Conservation (phyloP, 2,113 vertebrate genomes). For the Epinephelus cyanopodus region DNA sequence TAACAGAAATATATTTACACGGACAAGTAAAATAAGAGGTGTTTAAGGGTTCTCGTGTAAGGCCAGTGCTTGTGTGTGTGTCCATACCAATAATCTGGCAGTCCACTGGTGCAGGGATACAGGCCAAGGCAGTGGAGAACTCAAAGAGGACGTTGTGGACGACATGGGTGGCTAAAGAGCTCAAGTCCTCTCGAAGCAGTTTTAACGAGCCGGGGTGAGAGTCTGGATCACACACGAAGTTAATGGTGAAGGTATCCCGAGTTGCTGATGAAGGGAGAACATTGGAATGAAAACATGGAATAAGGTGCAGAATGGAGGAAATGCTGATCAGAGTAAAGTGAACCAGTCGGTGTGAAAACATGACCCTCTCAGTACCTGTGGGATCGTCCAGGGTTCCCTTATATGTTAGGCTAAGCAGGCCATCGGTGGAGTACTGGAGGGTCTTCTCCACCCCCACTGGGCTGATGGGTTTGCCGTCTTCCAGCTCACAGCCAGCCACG, state of each 20-base stretch:
- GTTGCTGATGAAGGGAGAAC: slow-evolving; percentile 78
- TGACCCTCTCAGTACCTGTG: slow-evolving; percentile 76
- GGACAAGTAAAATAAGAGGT: not conserved
- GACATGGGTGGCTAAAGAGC: slow-evolving; percentile 66
- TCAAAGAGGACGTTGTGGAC: slow-evolving; percentile 89
- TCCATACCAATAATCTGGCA: slow-evolving; percentile 86
- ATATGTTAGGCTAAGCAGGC: slow-evolving; percentile 90
- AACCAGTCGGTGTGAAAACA: not conserved
- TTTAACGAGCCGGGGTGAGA: slow-evolving; percentile 81
- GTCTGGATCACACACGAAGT: slow-evolving; percentile 89
- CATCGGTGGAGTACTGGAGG: slow-evolving; percentile 90
- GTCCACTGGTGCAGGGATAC: slow-evolving; percentile 90
- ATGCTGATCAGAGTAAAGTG: not conserved
- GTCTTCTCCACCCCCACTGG: slow-evolving; percentile 85
- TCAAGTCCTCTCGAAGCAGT: slow-evolving; percentile 88
- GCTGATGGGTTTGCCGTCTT: slow-evolving; percentile 63
- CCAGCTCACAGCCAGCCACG: slow-evolving; percentile 89
- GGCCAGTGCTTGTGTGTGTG: not conserved
- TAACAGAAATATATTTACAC: not conserved
- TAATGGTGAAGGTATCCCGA: slow-evolving; percentile 87
- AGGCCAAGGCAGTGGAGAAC: slow-evolving; percentile 92
- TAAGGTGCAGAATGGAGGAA: not conserved
- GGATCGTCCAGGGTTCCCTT: slow-evolving; percentile 77
- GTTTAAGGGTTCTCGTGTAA: not conserved
- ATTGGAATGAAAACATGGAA: too few relatives aligned